phyloP scores from a whole-genome alignment of 2,888 invertebrate genomes.

The Meteorus cinctellus region DNA sequence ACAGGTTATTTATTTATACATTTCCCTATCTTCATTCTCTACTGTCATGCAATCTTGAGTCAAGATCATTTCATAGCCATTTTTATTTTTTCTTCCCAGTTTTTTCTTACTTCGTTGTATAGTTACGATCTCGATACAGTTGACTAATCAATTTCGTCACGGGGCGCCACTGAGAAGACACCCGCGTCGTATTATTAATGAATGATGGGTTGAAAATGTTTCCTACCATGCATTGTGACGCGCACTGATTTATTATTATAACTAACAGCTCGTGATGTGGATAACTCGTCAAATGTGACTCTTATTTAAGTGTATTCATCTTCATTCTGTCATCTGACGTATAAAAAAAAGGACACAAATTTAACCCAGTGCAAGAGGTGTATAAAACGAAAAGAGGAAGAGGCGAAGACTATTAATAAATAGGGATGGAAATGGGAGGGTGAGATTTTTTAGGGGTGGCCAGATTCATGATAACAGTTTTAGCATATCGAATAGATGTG shows the following conservation, averaged over 20 bases:
- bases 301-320: slow-evolving; percentile 5
- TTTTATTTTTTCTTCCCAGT: slow-evolving; percentile 1
- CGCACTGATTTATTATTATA: slow-evolving; percentile 8
- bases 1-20: slow-evolving; percentile 2
- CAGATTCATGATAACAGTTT: background rate
- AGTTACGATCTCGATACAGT: slow-evolving; percentile 42
- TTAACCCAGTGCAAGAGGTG: background rate
- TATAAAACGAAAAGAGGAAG: background rate
- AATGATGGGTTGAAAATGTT: slow-evolving; percentile 21
- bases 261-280: background rate
- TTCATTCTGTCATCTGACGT: background rate
- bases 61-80: slow-evolving; percentile 26
- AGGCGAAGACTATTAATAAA: background rate
- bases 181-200: slow-evolving; percentile 43
- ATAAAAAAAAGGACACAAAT: background rate
- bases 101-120: slow-evolving; percentile 20
- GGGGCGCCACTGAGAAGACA: slow-evolving; percentile 42
- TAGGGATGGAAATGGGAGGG: too few relatives aligned
- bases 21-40: background rate
- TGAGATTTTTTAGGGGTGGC: background rate
- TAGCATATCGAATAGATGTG: background rate
- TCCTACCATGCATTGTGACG: slow-evolving; percentile 6
- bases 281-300: slow-evolving; percentile 23
- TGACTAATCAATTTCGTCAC: slow-evolving; percentile 44
- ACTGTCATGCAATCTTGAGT: slow-evolving; percentile 25